phyloP scores from a whole-genome alignment of 2,113 vertebrate genomes.

The Muscicapa adusta region DNA sequence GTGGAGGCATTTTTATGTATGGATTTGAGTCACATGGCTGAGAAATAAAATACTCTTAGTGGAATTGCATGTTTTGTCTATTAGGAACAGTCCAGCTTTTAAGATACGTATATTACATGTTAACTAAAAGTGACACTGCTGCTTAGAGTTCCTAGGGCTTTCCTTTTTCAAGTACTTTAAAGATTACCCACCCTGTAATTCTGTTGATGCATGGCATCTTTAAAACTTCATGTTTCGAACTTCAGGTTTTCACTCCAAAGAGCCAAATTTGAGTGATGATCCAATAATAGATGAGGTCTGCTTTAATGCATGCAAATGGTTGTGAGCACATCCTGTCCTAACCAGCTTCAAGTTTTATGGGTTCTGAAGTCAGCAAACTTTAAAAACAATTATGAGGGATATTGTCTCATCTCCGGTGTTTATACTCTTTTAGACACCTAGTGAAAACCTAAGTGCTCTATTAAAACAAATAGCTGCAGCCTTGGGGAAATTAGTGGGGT shows the following conservation, averaged over 20 bases:
- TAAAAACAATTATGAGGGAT: neutral
- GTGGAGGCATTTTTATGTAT: neutral
- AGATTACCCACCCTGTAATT: neutral
- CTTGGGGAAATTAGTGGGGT: neutral
- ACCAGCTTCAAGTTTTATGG: neutral
- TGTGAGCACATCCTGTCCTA: neutral
- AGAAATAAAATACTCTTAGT: neutral
- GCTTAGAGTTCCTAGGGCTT: neutral
- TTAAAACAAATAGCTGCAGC: neutral
- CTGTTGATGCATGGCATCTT: neutral
- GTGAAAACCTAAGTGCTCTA: neutral
- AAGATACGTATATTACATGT: fast-evolving
- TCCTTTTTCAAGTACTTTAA: neutral
- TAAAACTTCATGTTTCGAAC: neutral
- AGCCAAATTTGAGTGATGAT: neutral
- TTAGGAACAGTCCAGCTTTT: neutral
- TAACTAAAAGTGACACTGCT: neutral
- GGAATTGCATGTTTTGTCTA: neutral
- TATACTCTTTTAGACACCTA: neutral
- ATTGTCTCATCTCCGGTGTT: neutral
- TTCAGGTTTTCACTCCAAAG: neutral
- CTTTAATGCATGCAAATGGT: neutral
- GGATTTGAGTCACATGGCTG: neutral
- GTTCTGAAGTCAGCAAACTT: neutral
- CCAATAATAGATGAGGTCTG: neutral